These are phyloP conservation scores for Polydesmus complanatus DNA, from an alignment of 2,888 invertebrate genomes.

Conservation along the genomic window DNA sequence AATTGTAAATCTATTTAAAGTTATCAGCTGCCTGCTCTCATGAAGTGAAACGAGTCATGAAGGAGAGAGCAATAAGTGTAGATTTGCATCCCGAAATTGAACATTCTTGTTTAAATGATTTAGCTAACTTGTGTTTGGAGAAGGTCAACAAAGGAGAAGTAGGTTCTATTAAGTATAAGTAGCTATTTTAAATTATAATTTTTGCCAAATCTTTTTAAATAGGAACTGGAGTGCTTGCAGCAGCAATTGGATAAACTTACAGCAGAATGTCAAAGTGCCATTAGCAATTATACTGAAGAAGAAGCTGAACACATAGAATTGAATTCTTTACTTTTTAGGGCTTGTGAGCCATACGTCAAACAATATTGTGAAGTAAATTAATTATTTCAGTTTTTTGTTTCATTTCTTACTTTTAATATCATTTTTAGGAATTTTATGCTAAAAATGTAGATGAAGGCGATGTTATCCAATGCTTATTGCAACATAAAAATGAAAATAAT, in stretches of 20 bases:
- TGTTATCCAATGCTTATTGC: slow-evolving; percentile 84
- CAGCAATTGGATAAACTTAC: slow-evolving; percentile 36
- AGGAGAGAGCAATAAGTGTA: slow-evolving; percentile 79
- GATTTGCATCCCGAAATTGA: slow-evolving; percentile 90
- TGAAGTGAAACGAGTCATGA: slow-evolving; percentile 82
- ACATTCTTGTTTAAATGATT: slow-evolving; percentile 70
- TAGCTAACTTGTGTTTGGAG: slow-evolving; percentile 67
- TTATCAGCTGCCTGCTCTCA: slow-evolving; percentile 38
- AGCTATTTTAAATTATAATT: slow-evolving; percentile 4
- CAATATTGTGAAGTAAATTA: slow-evolving; percentile 48
- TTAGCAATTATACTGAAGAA: slow-evolving; percentile 73
- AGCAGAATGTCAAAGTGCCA: slow-evolving; percentile 52
- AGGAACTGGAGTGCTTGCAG: slow-evolving; percentile 84
- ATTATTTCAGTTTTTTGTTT: neutral
- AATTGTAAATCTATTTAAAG: slow-evolving; percentile 25
- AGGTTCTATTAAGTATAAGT: slow-evolving; percentile 14
- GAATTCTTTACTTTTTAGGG: slow-evolving; percentile 73
- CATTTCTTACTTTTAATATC: slow-evolving; percentile 1
- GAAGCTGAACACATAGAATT: slow-evolving; percentile 75
- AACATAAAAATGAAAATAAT: slow-evolving; percentile 75
- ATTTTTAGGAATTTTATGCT: slow-evolving; percentile 23
- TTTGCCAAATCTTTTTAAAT: slow-evolving; percentile 17
- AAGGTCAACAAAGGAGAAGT: slow-evolving; percentile 68
- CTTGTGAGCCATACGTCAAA: slow-evolving; percentile 65
- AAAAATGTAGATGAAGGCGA: slow-evolving; percentile 57